Evolutionary conservation across 2,797 vertebrate species (phyloP), one percentile per base, ranked within the genome.

Genomic region (Sebastes vulpes): DNA sequence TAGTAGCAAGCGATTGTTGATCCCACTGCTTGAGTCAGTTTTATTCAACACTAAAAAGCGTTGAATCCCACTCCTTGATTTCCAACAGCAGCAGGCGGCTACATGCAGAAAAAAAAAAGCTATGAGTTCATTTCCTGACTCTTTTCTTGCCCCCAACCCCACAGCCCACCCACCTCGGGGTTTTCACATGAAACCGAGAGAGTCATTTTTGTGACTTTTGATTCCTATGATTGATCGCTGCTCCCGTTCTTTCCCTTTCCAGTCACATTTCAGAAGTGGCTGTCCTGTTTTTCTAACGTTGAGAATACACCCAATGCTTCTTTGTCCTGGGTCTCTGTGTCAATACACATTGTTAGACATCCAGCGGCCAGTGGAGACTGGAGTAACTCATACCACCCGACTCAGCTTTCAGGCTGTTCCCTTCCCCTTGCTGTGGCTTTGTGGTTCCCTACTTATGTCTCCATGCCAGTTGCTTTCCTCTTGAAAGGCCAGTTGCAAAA

Each of bases 351-450:
- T 89, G 83, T 93, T 84, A 76, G 83, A 90, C 92, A 82, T 93
- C 78, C 86, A 86, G 90, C 76, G 25, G 81, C 82, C 85, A 78
- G 72, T 80, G 86, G 83, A 90, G 88, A 68, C 91, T 82, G 82
- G 73, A 83, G 89, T 90, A 87, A 92, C 86, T 90, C 79, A 84
- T 82, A 92, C 90, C 85, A 81, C 81, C 84, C 86, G 60, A 81
- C 75, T 82, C 72, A 59, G 86, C 81, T 92, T 82, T 91, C 90
- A 83, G 88, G 21, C 90, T n/a, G 68, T 70, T 82, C 67, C 83
- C 61, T 87, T 93, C 81, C 77, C 73, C 89, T 88, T 74, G 70
- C 86, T 92, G 91, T 90, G 92, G 92, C 91, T 95, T 93, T 93
- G 93, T 93, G 94, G 93, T 90, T 85, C 77, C 64, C 25, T 68